phyloP scores from a whole-genome alignment of 1,140 invertebrate species.

The Galleria mellonella region DNA sequence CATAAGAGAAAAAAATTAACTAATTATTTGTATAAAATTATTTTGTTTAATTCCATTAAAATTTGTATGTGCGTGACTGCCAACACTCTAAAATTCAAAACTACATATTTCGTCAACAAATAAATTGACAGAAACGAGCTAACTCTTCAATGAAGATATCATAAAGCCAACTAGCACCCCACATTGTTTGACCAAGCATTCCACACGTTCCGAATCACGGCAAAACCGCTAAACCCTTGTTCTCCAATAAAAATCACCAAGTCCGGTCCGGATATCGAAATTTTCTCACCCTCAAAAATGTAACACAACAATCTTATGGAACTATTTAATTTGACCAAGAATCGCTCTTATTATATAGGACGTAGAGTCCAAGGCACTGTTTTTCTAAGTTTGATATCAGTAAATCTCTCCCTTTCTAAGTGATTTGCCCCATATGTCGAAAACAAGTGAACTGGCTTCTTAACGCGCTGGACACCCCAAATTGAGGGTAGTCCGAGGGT shows the following conservation, averaged over 20 bases:
- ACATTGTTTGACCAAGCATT: slow-evolving; percentile 21
- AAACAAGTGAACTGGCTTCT: slow-evolving; percentile 59
- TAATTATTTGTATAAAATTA: too few species aligned
- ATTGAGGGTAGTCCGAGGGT: slow-evolving; percentile 46
- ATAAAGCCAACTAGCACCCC: too few species aligned
- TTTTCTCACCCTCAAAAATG: slow-evolving; percentile 53
- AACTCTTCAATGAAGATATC: too few species aligned
- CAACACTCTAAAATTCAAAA: too few species aligned
- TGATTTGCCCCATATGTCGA: slow-evolving; percentile 58
- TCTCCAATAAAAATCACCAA: slow-evolving; percentile 60
- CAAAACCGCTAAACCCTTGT: slow-evolving; percentile 44
- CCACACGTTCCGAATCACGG: slow-evolving; percentile 34
- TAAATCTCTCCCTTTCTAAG: slow-evolving; percentile 28
- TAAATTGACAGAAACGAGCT: too few species aligned
- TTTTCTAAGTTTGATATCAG: not conserved
- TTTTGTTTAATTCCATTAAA: too few species aligned
- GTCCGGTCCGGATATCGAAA: slow-evolving; percentile 62
- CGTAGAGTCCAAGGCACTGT: slow-evolving; percentile 9
- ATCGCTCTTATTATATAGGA: slow-evolving; percentile 4
- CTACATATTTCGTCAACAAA: too few species aligned
- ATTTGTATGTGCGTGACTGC: too few species aligned
- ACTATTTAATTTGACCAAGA: slow-evolving; percentile 6
- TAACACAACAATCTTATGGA: slow-evolving; percentile 14
- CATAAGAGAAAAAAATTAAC: too few species aligned
- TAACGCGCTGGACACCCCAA: slow-evolving; percentile 60